Percentiles rank a stretch among this genome's conserved stretches.
phyloP scores from a whole-genome alignment of 2,888 invertebrate species.

The Monochamus alternatus region DNA sequence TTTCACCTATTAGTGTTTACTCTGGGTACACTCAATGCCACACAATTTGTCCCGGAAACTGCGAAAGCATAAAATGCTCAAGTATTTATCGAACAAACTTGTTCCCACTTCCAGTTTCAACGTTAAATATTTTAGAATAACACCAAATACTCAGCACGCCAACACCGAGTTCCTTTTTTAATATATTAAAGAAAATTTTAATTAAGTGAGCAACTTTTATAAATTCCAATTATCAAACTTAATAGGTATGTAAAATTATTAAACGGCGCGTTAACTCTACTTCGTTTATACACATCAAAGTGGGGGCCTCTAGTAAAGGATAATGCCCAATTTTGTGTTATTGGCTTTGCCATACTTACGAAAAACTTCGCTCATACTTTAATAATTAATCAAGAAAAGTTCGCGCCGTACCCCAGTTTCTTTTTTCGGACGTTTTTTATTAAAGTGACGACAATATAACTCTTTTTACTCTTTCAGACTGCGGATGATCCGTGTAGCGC shows the following conservation, averaged over 20 bases:
- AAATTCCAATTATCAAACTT: conserved; percentile 35
- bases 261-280: conserved; percentile 22
- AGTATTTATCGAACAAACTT: not conserved
- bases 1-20: conserved; percentile 4
- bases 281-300: conserved; percentile 14
- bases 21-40: conserved; percentile 22
- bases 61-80: not conserved
- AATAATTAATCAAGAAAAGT: conserved; percentile 15
- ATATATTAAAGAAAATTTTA: conserved; percentile 33
- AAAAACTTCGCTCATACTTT: not conserved
- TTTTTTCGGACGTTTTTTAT: not conserved
- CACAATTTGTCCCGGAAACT: no score
- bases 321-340: conserved; percentile 18
- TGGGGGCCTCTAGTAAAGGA: conserved; percentile 3
- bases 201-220: conserved; percentile 34
- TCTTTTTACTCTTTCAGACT: not conserved
- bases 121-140: not conserved
- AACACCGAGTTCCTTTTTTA: no score
- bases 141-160: no score
- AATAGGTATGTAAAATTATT: conserved; percentile 37
- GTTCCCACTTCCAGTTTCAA: not conserved
- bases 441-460: not conserved
- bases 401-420: not conserved
- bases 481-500: not conserved
- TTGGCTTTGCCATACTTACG: conserved; percentile 13